Base-by-base conservation (phyloP, 2,113 vertebrate species). In the Drymodes brunneopygia region DNA sequence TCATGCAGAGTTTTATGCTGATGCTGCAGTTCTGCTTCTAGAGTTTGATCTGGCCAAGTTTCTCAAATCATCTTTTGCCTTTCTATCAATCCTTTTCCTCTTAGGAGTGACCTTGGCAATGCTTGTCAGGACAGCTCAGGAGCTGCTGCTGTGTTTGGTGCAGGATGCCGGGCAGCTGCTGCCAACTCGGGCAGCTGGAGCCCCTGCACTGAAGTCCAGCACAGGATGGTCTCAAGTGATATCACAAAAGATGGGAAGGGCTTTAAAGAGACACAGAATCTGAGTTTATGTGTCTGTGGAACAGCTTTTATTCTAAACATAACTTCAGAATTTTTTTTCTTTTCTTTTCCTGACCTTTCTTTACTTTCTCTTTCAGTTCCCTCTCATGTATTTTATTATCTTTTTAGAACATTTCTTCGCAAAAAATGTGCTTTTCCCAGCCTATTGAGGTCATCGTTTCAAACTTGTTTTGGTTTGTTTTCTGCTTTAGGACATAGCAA, bases 151-250 rank as follows among this genome's bases (percentile, higher is more conserved):
- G 42, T 0, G 0, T 9, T 78, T 69, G 42, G 8, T 22, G 21
- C 35, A 45, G 38, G 31, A 15, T 9, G 5, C 31, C 14, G 16
- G 31, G 15, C 17, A 91, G 29, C 29, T 0, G 0, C 60, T 22
- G 42, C 28, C 51, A 45, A 31, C 0, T 0, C 9, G 33, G 25
- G 6, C 28, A 77, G 24, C 35, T 79, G 42, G 8, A 91, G 28
- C 10, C 10, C 9, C 38, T 62, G 25, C 0, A 0, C 18, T 10
- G 9, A n/a, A 44, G 10, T 16, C 8, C 16, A n/a, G 4, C 9
- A 12, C 42, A 42, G 9, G 6, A 1, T 1, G 12, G 15, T 72
- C 40, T 29, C 24, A 12, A 14, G 18, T 5, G 4, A 5, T 23
- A 15, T 18, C 9, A 8, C 21, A 38, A 29, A 31, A 58, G 36